A percentile compares a stretch with the other conserved stretches of the same genome.
Conservation (phyloP, 2,113 vertebrate species). For the Pseudorectes ferrugineus region DNA sequence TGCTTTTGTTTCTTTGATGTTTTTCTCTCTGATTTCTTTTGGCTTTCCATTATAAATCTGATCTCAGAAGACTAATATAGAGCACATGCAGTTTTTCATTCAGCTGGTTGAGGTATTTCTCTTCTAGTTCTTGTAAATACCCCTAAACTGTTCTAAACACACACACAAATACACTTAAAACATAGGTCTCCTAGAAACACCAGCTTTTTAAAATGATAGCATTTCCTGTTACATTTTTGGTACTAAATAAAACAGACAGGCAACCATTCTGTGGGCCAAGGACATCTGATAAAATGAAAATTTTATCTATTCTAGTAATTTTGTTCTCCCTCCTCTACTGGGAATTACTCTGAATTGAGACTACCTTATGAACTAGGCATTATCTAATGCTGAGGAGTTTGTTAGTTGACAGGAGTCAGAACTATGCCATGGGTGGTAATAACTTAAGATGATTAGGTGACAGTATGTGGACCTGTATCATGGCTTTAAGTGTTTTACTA, state of each 20-base stretch:
- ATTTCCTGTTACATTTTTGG: background rate
- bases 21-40: background rate
- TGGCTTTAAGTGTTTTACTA: background rate
- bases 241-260: background rate
- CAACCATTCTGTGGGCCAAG: background rate
- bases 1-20: background rate
- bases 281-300: background rate
- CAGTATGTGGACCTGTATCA: background rate
- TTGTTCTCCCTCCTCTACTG: background rate
- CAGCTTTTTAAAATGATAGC: background rate
- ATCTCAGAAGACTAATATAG: background rate
- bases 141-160: background rate
- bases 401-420: background rate
- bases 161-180: background rate
- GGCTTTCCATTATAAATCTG: background rate
- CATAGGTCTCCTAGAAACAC: background rate
- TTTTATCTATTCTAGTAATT: background rate
- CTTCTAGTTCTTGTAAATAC: background rate
- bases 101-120: background rate
- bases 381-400: background rate
- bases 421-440: background rate
- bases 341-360: background rate
- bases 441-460: background rate
- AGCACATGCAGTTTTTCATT: background rate
- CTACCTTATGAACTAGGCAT: background rate